These are phyloP conservation scores for Apotomis turbidana DNA, from an alignment of 2,888 invertebrate species.

Conservation along the genomic window DNA sequence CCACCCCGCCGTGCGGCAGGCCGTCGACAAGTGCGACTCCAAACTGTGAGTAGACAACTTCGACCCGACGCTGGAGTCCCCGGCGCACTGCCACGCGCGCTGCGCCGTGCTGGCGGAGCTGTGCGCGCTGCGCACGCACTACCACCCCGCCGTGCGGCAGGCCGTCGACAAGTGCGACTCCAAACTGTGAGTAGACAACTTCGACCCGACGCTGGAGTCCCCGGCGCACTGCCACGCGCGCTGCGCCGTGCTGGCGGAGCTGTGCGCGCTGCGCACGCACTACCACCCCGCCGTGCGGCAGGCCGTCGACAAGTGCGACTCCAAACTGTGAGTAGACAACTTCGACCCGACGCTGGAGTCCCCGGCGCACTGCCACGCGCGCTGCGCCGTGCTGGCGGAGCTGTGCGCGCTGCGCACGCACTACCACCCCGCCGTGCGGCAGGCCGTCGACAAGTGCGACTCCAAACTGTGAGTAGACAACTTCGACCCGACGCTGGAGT, in stretches of 20 bases:
- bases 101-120: too few species aligned
- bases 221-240: neutral
- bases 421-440: conserved; percentile 90
- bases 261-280: too few species aligned
- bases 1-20: too few species aligned
- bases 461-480: conserved; percentile 85
- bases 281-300: too few species aligned
- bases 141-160: too few species aligned
- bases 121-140: too few species aligned
- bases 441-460: conserved; percentile 72
- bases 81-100: neutral
- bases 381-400: conserved; percentile 91
- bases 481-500: conserved; percentile 89
- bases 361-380: conserved; percentile 95
- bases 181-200: too few species aligned
- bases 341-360: conserved; percentile 91
- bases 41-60: too few species aligned
- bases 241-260: too few species aligned
- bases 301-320: too few species aligned
- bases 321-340: neutral
- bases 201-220: neutral
- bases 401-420: conserved; percentile 86
- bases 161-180: too few species aligned
- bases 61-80: neutral
- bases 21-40: too few species aligned